phyloP scores from a whole-genome alignment of 1,140 invertebrate genomes.

The Luehdorfia chinensis region DNA sequence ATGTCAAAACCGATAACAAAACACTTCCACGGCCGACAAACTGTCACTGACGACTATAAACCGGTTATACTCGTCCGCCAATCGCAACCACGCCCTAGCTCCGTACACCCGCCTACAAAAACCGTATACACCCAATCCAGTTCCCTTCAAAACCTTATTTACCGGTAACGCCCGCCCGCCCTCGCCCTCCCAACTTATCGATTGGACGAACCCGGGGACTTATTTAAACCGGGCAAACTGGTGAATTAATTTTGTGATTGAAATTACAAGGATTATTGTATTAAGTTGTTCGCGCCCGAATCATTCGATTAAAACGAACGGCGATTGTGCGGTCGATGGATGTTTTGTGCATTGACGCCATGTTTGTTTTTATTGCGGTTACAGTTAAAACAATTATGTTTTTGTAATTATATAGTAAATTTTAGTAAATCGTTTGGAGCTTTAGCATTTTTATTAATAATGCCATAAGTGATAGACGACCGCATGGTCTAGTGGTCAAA shows the following conservation, averaged over 20 bases:
- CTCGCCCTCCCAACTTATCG: slow-evolving; percentile 56
- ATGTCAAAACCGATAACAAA: slow-evolving; percentile 1
- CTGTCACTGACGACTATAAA: slow-evolving; percentile 21
- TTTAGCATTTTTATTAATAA: too few species aligned
- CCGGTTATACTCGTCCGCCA: slow-evolving; percentile 17
- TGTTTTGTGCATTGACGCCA: slow-evolving; percentile 26
- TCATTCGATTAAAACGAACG: slow-evolving; percentile 54
- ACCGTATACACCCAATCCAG: slow-evolving; percentile 36
- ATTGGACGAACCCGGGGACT: slow-evolving; percentile 56
- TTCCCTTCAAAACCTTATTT: slow-evolving; percentile 56
- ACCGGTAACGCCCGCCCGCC: slow-evolving; percentile 55
- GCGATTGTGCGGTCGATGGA: slow-evolving; percentile 28
- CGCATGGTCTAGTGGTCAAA: too few species aligned
- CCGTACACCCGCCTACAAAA: slow-evolving; percentile 25
- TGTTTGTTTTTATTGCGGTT: slow-evolving; percentile 14
- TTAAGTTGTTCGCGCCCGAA: slow-evolving; percentile 61
- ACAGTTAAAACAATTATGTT: slow-evolving; percentile 7
- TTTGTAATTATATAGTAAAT: background rate
- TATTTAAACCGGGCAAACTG: slow-evolving; percentile 61
- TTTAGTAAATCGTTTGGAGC: too few species aligned
- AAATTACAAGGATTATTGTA: slow-evolving; percentile 56
- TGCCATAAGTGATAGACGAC: too few species aligned
- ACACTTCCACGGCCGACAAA: slow-evolving; percentile 13
- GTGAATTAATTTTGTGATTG: slow-evolving; percentile 72
- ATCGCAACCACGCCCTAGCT: slow-evolving; percentile 32